Base-by-base conservation (phyloP, 2,797 vertebrate species). In the Xyrichtys novacula region DNA sequence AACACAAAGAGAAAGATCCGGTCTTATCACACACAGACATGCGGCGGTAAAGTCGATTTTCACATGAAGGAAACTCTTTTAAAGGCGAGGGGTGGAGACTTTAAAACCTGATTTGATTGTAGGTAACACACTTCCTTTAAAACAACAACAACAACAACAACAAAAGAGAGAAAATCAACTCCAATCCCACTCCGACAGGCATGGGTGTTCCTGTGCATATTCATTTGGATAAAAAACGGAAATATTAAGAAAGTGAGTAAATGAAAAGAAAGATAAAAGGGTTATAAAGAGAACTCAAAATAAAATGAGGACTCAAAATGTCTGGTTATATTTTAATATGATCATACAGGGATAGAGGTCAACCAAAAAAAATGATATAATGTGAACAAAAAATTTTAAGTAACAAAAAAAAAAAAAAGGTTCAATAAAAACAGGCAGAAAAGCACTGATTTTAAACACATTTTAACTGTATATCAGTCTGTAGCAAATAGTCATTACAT, bases 301-400 rank as follows among this genome's bases (percentile, higher is more conserved):
- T 88, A 84, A 85, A 91, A 89, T 28, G 91, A 93, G 88, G 92
- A 97, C 94, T 95, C 95, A 91, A 94, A 93, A 95, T 94, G 91
- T 95, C 96, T 94, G 92, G 95, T 97, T 97, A 97, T 94, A 96
- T 93, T 97, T 98, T 97, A 98, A 98, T 97, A 96, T 96, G 95
- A 94, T 94, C 94, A 97, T 96, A 97, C 95, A 97, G 94, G 94
- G 94, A 96, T 95, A 95, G 82, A 93, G 85, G 85, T 92, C 95
- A 96, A 96, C 92, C 94, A 94, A 95, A 96, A 95, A n/a, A 89
- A 95, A 89, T 89, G 93, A 95, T 95, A 94, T 95, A 93, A 90
- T 89, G 94, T 87, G 93, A 93, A 93, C 88, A 93, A 86, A 90
- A 83, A 78, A 77, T 71, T n/a, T 74, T 54, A 91, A 96, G 90